A percentile compares a stretch with the other conserved stretches of the same genome.
Conservation (phyloP, 2,113 vertebrate genomes). For the Dunckerocampus dactyliophorus region DNA sequence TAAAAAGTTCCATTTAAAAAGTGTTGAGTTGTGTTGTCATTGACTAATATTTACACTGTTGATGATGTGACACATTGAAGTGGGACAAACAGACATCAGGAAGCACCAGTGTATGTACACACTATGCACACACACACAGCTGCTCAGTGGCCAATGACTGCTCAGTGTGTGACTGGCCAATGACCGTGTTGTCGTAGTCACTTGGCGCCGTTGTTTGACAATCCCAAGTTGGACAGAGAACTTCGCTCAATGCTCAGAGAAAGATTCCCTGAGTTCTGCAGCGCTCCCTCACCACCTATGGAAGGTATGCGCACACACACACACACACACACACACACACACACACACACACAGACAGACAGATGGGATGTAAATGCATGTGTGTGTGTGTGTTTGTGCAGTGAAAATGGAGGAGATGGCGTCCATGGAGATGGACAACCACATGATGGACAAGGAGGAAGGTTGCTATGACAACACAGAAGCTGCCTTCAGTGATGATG, state of each 20-base stretch:
- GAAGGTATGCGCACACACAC: slow-evolving; percentile 71
- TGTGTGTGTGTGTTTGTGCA: slow-evolving; percentile 36
- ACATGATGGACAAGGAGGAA: slow-evolving; percentile 91
- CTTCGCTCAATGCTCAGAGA: slow-evolving; percentile 92
- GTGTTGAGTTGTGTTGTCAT: too few species aligned
- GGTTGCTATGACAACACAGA: slow-evolving; percentile 92
- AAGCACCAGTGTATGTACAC: too few species aligned
- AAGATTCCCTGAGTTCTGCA: slow-evolving; percentile 96
- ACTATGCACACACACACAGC: slow-evolving; percentile 4
- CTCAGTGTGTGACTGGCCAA: too few species aligned
- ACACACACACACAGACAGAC: not conserved
- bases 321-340: not conserved
- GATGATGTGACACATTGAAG: too few species aligned
- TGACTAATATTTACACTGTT: too few species aligned
- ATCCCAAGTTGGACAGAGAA: slow-evolving; percentile 95
- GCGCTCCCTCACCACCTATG: slow-evolving; percentile 86
- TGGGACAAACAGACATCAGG: too few species aligned
- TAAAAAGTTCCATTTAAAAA: too few species aligned
- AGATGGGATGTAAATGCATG: not conserved
- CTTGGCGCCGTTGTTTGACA: slow-evolving; percentile 91
- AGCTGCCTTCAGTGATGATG: slow-evolving; percentile 90
- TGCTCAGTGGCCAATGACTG: not conserved
- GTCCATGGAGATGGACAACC: slow-evolving; percentile 90
- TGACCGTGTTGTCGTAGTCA: slow-evolving; percentile 69
- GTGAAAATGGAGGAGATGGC: slow-evolving; percentile 90